Percentiles rank a stretch among this genome's conserved stretches.
Conservation (phyloP, 2,797 vertebrate genomes). For the Bufotes viridis region DNA sequence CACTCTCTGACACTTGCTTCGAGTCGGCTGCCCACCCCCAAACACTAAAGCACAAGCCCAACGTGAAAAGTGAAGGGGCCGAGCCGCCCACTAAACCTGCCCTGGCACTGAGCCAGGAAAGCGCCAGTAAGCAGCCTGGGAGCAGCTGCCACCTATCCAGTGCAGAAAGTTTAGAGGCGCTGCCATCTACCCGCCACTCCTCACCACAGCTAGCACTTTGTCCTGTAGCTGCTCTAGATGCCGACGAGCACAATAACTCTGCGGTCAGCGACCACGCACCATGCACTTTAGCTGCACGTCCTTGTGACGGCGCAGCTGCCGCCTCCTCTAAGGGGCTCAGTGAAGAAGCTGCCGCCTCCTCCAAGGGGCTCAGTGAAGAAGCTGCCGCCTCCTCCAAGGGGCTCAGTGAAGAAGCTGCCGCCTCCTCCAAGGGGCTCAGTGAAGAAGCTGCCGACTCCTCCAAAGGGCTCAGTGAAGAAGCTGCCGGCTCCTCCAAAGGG, state of each 20-base stretch:
- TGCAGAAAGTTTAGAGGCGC: conserved; percentile 42
- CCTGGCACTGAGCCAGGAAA: conserved; percentile 64
- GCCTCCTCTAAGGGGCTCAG: conserved; percentile 17
- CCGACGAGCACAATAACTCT: conserved; percentile 52
- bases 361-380: no score
- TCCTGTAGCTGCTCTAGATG: not conserved
- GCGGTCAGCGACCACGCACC: conserved; percentile 60
- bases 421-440: no score
- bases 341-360: no score
- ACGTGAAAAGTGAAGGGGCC: conserved; percentile 57
- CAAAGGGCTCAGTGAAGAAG: no score
- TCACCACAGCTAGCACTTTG: conserved; percentile 65
- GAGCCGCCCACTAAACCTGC: conserved; percentile 63
- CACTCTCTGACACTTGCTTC: conserved; percentile 59
- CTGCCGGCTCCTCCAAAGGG: no score
- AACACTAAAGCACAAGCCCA: conserved; percentile 61
- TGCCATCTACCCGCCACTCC: conserved; percentile 52
- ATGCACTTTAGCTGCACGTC: conserved; percentile 75
- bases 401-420: no score
- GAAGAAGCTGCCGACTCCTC: no score
- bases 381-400: no score
- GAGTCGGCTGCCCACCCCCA: conserved; percentile 56
- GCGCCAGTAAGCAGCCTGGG: conserved; percentile 46
- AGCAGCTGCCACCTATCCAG: not conserved
- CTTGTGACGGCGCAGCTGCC: conserved; percentile 63